phyloP scores from a whole-genome alignment of 2,888 invertebrate genomes.

The Sphaerophoria rueppellii region DNA sequence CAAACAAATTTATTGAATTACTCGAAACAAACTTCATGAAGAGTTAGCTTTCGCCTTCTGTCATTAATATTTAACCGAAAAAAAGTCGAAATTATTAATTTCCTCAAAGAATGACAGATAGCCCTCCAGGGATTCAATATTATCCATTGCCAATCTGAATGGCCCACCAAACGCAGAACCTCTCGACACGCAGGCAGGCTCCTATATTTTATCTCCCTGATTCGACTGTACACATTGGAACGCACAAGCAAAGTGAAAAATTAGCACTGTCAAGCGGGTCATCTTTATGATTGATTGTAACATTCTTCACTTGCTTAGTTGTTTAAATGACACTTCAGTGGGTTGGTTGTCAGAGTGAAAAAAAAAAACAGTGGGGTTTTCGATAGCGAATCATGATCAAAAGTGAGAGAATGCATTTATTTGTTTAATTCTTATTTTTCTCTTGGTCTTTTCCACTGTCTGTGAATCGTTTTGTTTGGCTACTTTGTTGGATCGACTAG shows the following conservation, averaged over 20 bases:
- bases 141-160: slow-evolving; percentile 55
- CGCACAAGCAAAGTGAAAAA: slow-evolving; percentile 57
- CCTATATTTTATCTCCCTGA: background rate
- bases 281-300: slow-evolving; percentile 71
- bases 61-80: background rate
- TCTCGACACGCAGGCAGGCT: slow-evolving; percentile 8
- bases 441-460: background rate
- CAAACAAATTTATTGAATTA: too few relatives aligned
- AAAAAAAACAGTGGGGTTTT: background rate
- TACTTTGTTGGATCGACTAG: slow-evolving; percentile 2
- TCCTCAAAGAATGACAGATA: slow-evolving; percentile 57
- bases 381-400: too few relatives aligned
- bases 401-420: background rate
- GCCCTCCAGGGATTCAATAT: slow-evolving; percentile 53
- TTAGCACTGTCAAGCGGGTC: slow-evolving; percentile 68
- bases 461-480: background rate
- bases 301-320: slow-evolving; percentile 68
- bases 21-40: too few relatives aligned
- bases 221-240: background rate
- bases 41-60: too few relatives aligned
- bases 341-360: slow-evolving; percentile 5
- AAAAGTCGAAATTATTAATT: slow-evolving; percentile 49
- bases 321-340: slow-evolving; percentile 64
- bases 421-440: too few relatives aligned
- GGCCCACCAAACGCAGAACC: slow-evolving; percentile 27